Base-by-base conservation (phyloP, 2,797 vertebrate genomes). In the Rousettus madagascariensis region DNA sequence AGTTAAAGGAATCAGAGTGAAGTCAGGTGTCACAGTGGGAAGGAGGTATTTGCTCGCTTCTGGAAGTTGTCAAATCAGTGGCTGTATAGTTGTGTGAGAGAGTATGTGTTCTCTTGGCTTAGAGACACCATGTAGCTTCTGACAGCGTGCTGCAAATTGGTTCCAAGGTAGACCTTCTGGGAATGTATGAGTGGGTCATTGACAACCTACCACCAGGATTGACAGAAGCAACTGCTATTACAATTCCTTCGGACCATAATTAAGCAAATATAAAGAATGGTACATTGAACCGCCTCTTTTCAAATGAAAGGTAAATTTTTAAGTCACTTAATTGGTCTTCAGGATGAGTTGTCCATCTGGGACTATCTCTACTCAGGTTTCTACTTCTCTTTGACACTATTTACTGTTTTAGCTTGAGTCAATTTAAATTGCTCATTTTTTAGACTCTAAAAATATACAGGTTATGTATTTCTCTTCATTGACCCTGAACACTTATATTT, bases 361-460 rank as follows among this genome's bases (percentile, higher is more conserved):
- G 7, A n/a, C 30, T 80, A 6, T 59, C 33, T 66, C 41, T 43
- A 26, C 20, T 10, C 13, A 26, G 22, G 6, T 66, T 92, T 79
- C 19, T 75, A 8, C 13, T 80, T 88, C 30, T 85, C 3, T 86
- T 86, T 89, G 19, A 30, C 26, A 36, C 6, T 38, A 22, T 57
- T 88, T 69, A 36, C 11, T 90, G 1, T 82, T 93, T 78, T 91
- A 90, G 6, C 12, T 33, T 88, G 11, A 2, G 30, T 90, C 65
- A 90, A 84, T 55, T 86, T 78, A 84, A 96, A 46, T 51, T 87
- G 59, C 16, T 88, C 16, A 61, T 0, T 96, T 96, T 86, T 86
- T 86, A 51, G 51, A 41, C 41, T 28, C 20, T n/a, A 46, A 78
- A 86, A 78, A 51, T 77, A 46, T 12, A 57, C 6, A 61, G 5